These are phyloP conservation scores for Platysternon megacephalum DNA, from an alignment of 2,113 vertebrate genomes.

Conservation along the genomic window DNA sequence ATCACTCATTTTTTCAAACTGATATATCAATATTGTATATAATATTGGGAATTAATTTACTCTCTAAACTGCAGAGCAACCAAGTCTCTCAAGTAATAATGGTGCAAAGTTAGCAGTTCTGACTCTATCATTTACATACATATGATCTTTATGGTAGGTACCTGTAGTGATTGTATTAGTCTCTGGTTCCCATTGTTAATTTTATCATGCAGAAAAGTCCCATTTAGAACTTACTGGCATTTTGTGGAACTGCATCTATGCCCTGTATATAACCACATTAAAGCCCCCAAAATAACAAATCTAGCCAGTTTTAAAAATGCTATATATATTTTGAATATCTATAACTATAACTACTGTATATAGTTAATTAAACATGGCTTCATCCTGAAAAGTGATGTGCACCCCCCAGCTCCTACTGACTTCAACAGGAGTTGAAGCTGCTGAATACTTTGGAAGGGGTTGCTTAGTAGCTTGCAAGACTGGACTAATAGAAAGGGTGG, in stretches of 20 bases:
- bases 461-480: background rate
- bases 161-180: constrained; percentile 32
- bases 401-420: background rate
- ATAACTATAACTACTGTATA: too few species aligned
- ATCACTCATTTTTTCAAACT: background rate
- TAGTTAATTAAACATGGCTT: background rate
- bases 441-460: background rate
- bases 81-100: constrained; percentile 5
- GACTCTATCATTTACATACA: constrained; percentile 32
- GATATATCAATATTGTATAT: background rate
- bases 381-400: accelerated
- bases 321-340: background rate
- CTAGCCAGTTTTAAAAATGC: background rate
- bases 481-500: background rate
- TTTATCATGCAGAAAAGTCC: constrained; percentile 26
- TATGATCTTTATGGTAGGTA: constrained; percentile 23
- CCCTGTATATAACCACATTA: background rate
- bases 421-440: accelerated
- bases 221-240: constrained; percentile 22
- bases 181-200: background rate
- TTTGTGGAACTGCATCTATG: background rate
- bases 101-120: background rate
- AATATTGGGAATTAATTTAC: background rate
- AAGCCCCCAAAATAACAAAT: constrained; percentile 7
- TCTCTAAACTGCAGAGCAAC: background rate